Evolutionary conservation across 2,797 vertebrate genomes (phyloP).

Genomic region (Rhodeus uyekii): DNA sequence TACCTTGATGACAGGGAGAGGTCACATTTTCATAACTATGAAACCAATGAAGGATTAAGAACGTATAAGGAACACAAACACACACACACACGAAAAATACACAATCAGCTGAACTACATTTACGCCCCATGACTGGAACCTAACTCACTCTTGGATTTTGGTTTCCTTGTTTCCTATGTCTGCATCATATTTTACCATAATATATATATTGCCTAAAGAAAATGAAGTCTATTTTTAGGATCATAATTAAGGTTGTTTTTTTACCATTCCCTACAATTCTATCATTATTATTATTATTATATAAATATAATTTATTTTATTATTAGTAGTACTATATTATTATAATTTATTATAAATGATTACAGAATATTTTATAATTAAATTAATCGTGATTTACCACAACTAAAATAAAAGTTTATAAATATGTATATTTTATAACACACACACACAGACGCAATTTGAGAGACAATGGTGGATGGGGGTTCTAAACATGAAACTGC

Average conservation of each 20-base stretch:
- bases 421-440: not conserved
- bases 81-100: not conserved
- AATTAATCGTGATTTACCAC: not conserved
- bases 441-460: too few relatives aligned
- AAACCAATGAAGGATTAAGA: not conserved
- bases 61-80: not conserved
- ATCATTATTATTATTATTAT: too few relatives aligned
- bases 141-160: not conserved
- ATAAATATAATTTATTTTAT: not conserved
- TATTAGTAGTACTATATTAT: not conserved
- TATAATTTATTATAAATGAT: not conserved
- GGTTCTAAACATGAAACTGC: not conserved
- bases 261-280: not conserved
- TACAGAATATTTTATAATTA: not conserved
- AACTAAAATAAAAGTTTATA: not conserved
- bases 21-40: not conserved
- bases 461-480: too few relatives aligned
- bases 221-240: not conserved
- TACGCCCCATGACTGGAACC: too few relatives aligned
- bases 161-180: not conserved
- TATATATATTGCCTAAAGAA: too few relatives aligned
- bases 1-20: not conserved
- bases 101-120: not conserved
- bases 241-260: too few relatives aligned
- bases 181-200: not conserved